A percentile compares a stretch with the other conserved stretches of the same genome.
phyloP scores from a whole-genome alignment of 2,888 invertebrate genomes.

The Octonoba sinensis region DNA sequence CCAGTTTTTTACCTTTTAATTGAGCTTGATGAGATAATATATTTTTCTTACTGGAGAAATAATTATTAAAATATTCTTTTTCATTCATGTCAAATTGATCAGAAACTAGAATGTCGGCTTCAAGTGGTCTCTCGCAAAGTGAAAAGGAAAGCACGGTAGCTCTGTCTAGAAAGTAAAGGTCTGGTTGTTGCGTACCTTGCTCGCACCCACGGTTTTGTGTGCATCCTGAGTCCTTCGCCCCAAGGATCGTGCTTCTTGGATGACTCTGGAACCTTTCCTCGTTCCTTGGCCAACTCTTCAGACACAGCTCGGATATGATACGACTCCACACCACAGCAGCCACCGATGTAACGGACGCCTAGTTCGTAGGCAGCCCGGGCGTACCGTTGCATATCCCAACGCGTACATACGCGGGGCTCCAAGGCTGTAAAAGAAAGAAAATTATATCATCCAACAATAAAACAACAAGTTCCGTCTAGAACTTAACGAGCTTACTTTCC shows the following conservation, averaged over 20 bases:
- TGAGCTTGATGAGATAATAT: no score
- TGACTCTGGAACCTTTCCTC: constrained; percentile 67
- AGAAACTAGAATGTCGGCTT: no score
- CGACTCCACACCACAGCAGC: constrained; percentile 72
- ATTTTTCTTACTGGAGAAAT: no score
- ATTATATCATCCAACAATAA: background rate
- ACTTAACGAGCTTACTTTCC: background rate
- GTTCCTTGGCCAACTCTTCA: constrained; percentile 70
- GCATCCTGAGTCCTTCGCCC: constrained; percentile 71
- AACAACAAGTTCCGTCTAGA: background rate
- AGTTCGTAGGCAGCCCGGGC: constrained; percentile 71
- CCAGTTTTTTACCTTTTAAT: no score
- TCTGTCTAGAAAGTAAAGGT: no score
- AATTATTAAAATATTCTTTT: no score
- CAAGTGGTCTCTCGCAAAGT: no score
- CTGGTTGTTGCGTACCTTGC: constrained; percentile 69
- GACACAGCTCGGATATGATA: constrained; percentile 72
- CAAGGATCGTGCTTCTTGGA: constrained; percentile 71
- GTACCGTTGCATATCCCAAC: constrained; percentile 72
- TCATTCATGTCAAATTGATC: no score
- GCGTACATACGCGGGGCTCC: constrained; percentile 71
- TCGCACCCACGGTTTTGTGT: constrained; percentile 73
- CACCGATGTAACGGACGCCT: constrained; percentile 72
- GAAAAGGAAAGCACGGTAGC: no score
- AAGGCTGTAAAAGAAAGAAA: constrained; percentile 68